Evolutionary conservation across 2,113 vertebrate species (phyloP).

Genomic region (Cyanistes caeruleus): DNA sequence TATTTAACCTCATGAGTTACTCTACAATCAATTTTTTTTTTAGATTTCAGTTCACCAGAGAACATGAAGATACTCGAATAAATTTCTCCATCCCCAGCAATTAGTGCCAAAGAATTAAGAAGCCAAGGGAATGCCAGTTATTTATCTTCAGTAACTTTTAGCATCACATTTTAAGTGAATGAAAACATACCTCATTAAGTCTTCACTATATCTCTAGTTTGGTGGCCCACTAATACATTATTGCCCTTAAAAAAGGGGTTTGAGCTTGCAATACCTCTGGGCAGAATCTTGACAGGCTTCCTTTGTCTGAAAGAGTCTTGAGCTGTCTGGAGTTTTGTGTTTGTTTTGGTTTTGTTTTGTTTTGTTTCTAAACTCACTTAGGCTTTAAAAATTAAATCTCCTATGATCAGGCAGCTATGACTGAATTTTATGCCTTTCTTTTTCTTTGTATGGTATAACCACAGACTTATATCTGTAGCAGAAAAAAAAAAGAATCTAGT

Average conservation of each 20-base stretch:
- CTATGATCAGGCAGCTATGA: neutral
- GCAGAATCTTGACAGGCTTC: neutral
- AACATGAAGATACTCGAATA: neutral
- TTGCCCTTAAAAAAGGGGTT: neutral
- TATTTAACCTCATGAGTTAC: neutral
- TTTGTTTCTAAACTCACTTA: neutral
- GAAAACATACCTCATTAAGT: neutral
- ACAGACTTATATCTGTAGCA: neutral
- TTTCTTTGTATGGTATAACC: neutral
- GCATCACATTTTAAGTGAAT: neutral
- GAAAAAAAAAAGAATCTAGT: neutral
- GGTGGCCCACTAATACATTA: neutral
- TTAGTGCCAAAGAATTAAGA: neutral
- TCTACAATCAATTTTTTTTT: neutral
- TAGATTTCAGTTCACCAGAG: neutral
- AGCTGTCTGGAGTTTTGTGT: neutral
- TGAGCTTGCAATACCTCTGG: neutral
- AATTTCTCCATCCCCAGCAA: neutral
- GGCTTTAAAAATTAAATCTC: neutral
- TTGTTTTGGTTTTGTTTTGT: neutral
- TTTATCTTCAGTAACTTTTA: neutral
- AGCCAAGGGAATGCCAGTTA: neutral
- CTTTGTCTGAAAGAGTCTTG: neutral
- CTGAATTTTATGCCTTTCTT: neutral
- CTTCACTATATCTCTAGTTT: neutral